Base-by-base conservation (phyloP, 2,888 invertebrate species). In the Gastracanthus pulcherrimus region DNA sequence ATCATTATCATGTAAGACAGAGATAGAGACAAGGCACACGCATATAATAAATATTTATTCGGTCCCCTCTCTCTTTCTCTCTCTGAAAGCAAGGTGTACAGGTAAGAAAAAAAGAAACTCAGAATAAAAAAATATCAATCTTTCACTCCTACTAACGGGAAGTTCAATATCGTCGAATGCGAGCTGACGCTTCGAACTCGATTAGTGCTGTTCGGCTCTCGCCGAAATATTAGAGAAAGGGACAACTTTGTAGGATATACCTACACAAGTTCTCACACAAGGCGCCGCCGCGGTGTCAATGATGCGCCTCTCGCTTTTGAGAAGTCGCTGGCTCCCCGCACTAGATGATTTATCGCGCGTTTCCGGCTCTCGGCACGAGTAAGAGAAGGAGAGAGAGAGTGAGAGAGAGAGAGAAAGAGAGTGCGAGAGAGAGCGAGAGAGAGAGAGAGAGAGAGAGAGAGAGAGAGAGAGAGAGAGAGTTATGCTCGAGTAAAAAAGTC, bases 141-240 rank as follows among this genome's bases (percentile, higher is more conserved):
- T n/a, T 6, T 85, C 86, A 85, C 86, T 85, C 85, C 88, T 88
- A 88, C 90, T 90, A 91, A 90, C 90, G 90, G 90, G 89, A 90
- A 89, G 90, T 90, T 90, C 90, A 89, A 90, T 90, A 89, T 88
- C 88, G 85, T 88, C 86, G 86, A 87, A 86, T 23, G 23, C 55
- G 89, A 88, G 88, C 90, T 89, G 88, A 88, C 55, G 88, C 89
- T 87, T 89, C 80, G 51, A 36, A 86, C 86, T 91, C 91, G 90
- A 90, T 91, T 91, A 91, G 90, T 88, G 88, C 89, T 89, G 89
- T 88, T 90, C 90, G 89, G 89, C 90, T 90, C 89, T 90, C 88
- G 85, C 86, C 87, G 84, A 89, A 88, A 87, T 86, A 85, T 71
- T 66, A 41, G 41, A 36, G 31, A 29, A 31, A 16, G n/a, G 34